Evolutionary conservation across 2,797 vertebrate genomes (phyloP).

Genomic region (Harpagifer antarcticus): DNA sequence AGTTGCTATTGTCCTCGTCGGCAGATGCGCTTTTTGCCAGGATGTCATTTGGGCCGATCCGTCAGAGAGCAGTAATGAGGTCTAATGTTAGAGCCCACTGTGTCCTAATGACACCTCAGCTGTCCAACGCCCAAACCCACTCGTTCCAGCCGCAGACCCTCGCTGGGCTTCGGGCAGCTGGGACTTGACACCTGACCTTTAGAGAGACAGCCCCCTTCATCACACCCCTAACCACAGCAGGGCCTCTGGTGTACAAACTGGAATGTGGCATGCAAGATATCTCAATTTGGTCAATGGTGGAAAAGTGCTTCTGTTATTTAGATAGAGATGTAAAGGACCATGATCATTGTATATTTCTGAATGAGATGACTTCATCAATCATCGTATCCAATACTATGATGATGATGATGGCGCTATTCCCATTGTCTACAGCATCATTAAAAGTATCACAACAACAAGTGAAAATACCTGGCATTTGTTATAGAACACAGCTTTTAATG

Average conservation of each 20-base stretch:
- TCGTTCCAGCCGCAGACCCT: slow-evolving; percentile 52
- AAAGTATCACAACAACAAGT: background rate
- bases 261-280: slow-evolving; percentile 10
- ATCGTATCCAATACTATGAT: background rate
- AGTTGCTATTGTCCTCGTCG: slow-evolving; percentile 65
- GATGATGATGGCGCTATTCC: background rate
- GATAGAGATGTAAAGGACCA: too few relatives aligned
- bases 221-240: slow-evolving; percentile 44
- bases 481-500: background rate
- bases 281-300: background rate
- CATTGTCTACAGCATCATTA: background rate
- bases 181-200: slow-evolving; percentile 73
- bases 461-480: background rate
- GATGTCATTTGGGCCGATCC: slow-evolving; percentile 79
- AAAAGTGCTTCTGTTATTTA: too few relatives aligned
- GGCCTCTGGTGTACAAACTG: slow-evolving; percentile 21
- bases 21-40: slow-evolving; percentile 65
- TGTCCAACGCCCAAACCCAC: slow-evolving; percentile 57
- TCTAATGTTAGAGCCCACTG: slow-evolving; percentile 82
- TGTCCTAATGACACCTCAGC: slow-evolving; percentile 79
- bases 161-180: slow-evolving; percentile 66
- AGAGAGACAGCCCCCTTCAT: slow-evolving; percentile 64
- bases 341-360: too few relatives aligned
- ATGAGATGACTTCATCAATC: background rate
- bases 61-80: slow-evolving; percentile 83